phyloP scores from a whole-genome alignment of 2,888 invertebrate genomes.

The Heliconius hortense region DNA sequence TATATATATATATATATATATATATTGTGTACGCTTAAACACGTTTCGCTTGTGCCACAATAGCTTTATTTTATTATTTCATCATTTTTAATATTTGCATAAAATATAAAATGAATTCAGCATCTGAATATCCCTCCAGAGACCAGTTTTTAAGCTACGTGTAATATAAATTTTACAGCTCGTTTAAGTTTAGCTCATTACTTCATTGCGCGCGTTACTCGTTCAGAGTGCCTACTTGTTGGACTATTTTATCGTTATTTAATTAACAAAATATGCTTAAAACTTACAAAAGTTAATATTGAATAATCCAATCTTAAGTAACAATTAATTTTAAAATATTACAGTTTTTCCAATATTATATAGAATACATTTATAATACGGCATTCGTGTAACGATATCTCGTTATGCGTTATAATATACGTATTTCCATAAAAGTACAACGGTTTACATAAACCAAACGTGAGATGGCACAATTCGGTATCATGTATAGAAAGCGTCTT shows the following conservation, averaged over 20 bases:
- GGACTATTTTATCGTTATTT: constrained; percentile 28
- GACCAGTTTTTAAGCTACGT: constrained; percentile 75
- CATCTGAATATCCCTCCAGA: constrained; percentile 68
- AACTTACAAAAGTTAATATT: background rate
- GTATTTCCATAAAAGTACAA: constrained; percentile 64
- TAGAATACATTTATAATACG: constrained; percentile 38
- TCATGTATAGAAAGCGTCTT: constrained; percentile 68
- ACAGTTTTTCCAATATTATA: too few species aligned
- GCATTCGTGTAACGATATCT: constrained; percentile 49
- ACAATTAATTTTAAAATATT: background rate
- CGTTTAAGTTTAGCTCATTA: constrained; percentile 78
- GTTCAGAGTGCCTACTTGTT: constrained; percentile 28
- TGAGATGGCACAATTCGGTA: constrained; percentile 58
- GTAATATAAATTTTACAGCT: constrained; percentile 79
- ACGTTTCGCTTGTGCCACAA: background rate
- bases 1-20: too few species aligned
- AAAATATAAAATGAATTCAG: constrained; percentile 71
- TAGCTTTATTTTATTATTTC: constrained; percentile 13
- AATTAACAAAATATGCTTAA: constrained; percentile 15
- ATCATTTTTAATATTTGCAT: constrained; percentile 41
- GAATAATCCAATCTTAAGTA: background rate
- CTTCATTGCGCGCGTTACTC: constrained; percentile 61
- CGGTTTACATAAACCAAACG: constrained; percentile 63
- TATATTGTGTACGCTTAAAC: background rate
- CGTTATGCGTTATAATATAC: constrained; percentile 58